Evolutionary conservation across 1,140 invertebrate species (phyloP).

Genomic region (Aporrectodea caliginosa): DNA sequence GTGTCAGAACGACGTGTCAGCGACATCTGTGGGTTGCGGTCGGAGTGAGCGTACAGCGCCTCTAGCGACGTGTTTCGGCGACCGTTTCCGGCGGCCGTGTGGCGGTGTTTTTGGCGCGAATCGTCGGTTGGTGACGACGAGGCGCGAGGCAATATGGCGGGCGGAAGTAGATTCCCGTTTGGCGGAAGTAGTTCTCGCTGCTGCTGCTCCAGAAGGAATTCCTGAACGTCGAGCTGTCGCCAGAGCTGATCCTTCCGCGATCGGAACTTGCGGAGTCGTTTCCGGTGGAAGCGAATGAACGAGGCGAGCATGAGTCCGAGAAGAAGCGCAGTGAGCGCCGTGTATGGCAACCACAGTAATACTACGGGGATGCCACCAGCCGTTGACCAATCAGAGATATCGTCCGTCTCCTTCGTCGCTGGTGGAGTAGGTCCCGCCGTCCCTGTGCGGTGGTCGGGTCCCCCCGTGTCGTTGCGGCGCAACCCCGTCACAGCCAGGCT

Average conservation of each 20-base stretch:
- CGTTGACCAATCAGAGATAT: not conserved
- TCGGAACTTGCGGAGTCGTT: constrained; percentile 26
- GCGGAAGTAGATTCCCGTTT: not conserved
- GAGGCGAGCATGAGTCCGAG: constrained; percentile 19
- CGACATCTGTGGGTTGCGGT: not conserved
- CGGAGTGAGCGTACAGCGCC: not conserved
- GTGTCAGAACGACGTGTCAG: not conserved
- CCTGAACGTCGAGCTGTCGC: constrained; percentile 20
- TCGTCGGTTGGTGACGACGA: not conserved
- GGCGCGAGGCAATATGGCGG: not conserved
- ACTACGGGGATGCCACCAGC: constrained; percentile 14
- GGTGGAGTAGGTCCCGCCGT: not conserved
- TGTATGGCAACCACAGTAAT: constrained; percentile 29
- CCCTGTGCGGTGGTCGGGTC: no score
- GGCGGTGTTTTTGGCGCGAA: not conserved
- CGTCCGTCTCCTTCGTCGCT: not conserved
- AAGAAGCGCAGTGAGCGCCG: constrained; percentile 4
- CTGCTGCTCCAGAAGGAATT: constrained; percentile 1
- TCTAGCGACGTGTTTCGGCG: not conserved
- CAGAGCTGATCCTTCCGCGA: constrained; percentile 18
- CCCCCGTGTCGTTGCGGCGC: no score
- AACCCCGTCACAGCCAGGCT: no score
- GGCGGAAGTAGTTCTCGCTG: not conserved
- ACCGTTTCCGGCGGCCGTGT: not conserved
- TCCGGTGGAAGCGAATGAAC: constrained; percentile 23